Percentiles rank a stretch among this genome's conserved stretches.
These are phyloP conservation scores for Lonchura striata DNA, from an alignment of 2,113 vertebrate species.

Conservation along the genomic window DNA sequence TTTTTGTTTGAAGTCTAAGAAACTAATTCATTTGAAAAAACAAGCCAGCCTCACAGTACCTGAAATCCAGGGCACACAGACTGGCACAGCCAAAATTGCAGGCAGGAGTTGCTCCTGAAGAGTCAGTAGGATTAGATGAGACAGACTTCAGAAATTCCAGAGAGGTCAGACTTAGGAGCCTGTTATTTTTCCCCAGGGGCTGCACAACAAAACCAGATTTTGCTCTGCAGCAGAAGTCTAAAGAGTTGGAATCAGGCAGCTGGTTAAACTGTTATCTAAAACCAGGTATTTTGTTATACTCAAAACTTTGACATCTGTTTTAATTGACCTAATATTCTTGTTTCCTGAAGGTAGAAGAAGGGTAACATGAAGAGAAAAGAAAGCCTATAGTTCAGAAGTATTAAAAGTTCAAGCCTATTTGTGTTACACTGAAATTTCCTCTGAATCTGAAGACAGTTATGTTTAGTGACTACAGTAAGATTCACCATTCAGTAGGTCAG, in stretches of 20 bases:
- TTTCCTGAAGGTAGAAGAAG: not conserved
- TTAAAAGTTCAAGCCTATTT: not conserved
- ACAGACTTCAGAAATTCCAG: not conserved
- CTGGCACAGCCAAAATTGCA: not conserved
- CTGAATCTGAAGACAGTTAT: not conserved
- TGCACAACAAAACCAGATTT: not conserved
- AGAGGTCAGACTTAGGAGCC: not conserved
- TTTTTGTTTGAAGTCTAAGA: not conserved
- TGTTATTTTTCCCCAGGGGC: not conserved
- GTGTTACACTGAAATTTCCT: not conserved
- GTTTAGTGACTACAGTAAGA: not conserved
- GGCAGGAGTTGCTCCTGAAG: not conserved
- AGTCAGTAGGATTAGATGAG: not conserved
- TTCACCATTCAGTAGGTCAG: not conserved
- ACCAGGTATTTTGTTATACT: not conserved
- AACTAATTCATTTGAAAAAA: conserved; percentile 10
- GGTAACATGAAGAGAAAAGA: not conserved
- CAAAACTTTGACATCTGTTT: not conserved
- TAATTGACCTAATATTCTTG: not conserved
- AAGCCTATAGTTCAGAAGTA: not conserved
- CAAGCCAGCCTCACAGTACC: not conserved
- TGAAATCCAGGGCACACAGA: not conserved
- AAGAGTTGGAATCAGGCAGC: not conserved
- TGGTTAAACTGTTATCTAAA: not conserved
- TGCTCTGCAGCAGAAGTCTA: not conserved